A percentile compares a stretch with the other conserved stretches of the same genome.
Conservation (phyloP, 2,797 vertebrate genomes). For the Gymnothorax javanicus region DNA sequence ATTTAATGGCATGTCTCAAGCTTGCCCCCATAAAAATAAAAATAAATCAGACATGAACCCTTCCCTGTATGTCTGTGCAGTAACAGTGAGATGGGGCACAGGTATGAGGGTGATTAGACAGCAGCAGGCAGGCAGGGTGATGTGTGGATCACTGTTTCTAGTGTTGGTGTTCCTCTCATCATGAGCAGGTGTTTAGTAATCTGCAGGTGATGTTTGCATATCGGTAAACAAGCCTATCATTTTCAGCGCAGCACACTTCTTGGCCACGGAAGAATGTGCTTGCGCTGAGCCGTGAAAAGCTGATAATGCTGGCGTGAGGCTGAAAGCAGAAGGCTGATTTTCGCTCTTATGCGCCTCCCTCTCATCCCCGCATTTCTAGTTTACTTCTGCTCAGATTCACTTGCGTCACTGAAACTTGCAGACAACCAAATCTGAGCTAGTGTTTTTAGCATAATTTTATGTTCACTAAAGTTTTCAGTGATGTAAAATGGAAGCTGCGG, state of each 20-base stretch:
- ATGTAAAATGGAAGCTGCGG: background rate
- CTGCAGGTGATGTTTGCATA: constrained; percentile 44
- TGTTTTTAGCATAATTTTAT: background rate
- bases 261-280: constrained; percentile 18
- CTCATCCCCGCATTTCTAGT: constrained; percentile 48
- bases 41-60: background rate
- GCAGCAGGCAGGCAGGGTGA: constrained; percentile 24
- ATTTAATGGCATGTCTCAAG: background rate
- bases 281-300: constrained; percentile 53
- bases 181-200: constrained; percentile 52
- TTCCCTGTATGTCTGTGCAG: background rate
- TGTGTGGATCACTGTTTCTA: background rate
- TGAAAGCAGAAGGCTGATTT: constrained; percentile 53
- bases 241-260: constrained; percentile 42
- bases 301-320: constrained; percentile 56
- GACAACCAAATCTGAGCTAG: background rate
- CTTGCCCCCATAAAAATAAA: background rate
- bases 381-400: constrained; percentile 51
- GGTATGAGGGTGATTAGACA: constrained; percentile 11
- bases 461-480: background rate
- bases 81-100: background rate
- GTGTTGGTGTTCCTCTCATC: background rate
- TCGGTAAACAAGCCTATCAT: constrained; percentile 58
- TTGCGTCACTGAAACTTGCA: background rate
- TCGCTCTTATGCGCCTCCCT: constrained; percentile 42